These are phyloP conservation scores for Amblyjoppa proteus DNA, from an alignment of 2,888 invertebrate species.

Conservation along the genomic window DNA sequence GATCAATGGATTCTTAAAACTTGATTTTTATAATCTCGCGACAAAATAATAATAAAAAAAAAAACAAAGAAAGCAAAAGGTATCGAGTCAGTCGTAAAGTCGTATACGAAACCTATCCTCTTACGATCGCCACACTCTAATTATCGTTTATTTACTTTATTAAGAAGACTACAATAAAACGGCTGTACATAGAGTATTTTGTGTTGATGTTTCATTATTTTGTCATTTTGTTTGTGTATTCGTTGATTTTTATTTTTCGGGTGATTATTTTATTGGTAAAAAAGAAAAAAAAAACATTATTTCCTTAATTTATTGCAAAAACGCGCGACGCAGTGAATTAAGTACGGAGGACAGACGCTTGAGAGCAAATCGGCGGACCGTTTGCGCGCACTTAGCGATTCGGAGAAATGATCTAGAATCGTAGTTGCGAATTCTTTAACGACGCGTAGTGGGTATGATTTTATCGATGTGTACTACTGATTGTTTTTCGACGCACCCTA, in stretches of 20 bases:
- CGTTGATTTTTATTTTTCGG: slow-evolving; percentile 68
- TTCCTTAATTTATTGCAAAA: slow-evolving; percentile 7
- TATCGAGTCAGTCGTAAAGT: slow-evolving; percentile 53
- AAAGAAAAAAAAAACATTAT: neutral
- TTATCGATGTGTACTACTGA: slow-evolving; percentile 62
- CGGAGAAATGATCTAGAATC: slow-evolving; percentile 8
- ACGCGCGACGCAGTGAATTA: neutral
- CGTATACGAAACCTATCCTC: slow-evolving; percentile 52
- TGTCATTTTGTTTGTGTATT: slow-evolving; percentile 67
- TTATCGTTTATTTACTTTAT: slow-evolving; percentile 66
- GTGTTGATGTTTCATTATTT: slow-evolving; percentile 81
- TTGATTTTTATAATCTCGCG: slow-evolving; percentile 58
- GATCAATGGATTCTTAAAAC: slow-evolving; percentile 81
- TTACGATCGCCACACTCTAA: slow-evolving; percentile 51
- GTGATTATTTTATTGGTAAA: slow-evolving; percentile 68
- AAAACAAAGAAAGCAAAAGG: slow-evolving; percentile 35
- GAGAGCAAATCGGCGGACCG: neutral
- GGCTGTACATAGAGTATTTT: slow-evolving; percentile 84
- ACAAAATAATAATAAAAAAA: slow-evolving; percentile 38
- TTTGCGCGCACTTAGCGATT: neutral
- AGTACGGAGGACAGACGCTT: neutral
- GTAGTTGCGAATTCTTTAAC: slow-evolving; percentile 31
- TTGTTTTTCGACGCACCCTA: slow-evolving; percentile 43
- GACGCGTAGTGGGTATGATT: slow-evolving; percentile 49
- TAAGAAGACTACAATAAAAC: slow-evolving; percentile 80